Evolutionary conservation across 2,113 vertebrate genomes (phyloP), one percentile per base, ranked within the genome.

Genomic region (Baryphthengus martii): DNA sequence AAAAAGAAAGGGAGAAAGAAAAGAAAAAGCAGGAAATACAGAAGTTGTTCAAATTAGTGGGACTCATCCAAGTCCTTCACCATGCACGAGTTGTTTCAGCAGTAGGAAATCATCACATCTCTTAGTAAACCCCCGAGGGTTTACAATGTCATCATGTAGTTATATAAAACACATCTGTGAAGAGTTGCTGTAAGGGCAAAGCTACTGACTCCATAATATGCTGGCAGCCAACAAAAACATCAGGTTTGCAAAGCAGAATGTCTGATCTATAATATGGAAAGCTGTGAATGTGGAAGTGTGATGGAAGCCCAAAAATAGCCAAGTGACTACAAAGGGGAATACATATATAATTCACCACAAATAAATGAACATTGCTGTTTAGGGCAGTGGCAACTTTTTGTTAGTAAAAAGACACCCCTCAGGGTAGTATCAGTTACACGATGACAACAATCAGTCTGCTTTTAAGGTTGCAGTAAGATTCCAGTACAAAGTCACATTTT

Each of bases 141-240:
- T 80, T n/a, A 24, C 53, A 0, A 2, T 33, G 63, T 37, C 35
- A 18, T 11, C 26, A 1, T 2, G 7, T 2, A 20, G 6, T 5
- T 52, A 33, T 3, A 26, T 11, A 39, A 50, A 77, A n/a, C n/a
- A 39, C n/a, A 61, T 49, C 49, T 19, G n/a, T 39, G n/a, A 33
- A 56, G 35, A 26, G n/a, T 40, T 47, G 0, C 0, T 4, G 14
- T 15, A 59, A 77, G 72, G 53, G 17, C 63, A 56, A 19, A 86
- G 58, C 44, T 52, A 26, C 31, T 5, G 28, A n/a, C 3, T 50
- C 24, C 6, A 9, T 2, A 50, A 37, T 16, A 26, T 6, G 8
- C 13, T 8, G 29, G 35, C 2, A 72, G 86, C 89, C 91, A 93
- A 35, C 33, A 29, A 1, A 15, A 86, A 90, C 59, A 58, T 5